Conservation (phyloP, 2,888 invertebrate genomes). For the Deilephila porcellus region DNA sequence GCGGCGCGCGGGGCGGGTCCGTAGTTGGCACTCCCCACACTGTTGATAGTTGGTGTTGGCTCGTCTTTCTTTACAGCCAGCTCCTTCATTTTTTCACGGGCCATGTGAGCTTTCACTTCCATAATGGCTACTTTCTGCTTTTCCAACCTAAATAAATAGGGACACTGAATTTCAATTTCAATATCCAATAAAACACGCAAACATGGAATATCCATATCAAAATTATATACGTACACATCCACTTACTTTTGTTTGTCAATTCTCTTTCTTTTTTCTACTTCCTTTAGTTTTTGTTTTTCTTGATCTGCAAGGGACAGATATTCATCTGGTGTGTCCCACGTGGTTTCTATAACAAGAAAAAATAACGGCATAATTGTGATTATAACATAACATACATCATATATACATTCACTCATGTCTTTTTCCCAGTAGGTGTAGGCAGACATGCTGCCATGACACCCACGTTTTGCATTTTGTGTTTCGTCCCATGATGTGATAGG, state of each 20-base stretch:
- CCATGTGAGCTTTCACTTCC: conserved; percentile 70
- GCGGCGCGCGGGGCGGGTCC: conserved; percentile 85
- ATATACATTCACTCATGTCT: too few relatives aligned
- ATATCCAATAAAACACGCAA: conserved; percentile 18
- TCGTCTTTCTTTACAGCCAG: conserved; percentile 71
- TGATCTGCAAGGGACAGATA: conserved; percentile 88
- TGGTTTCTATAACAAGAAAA: conserved; percentile 85
- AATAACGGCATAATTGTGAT: not conserved
- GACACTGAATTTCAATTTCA: too few relatives aligned
- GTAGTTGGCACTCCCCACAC: conserved; percentile 41
- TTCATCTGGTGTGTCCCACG: conserved; percentile 91
- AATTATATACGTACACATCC: not conserved
- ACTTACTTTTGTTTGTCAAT: conserved; percentile 68
- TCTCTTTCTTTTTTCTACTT: conserved; percentile 61
- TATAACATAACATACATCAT: too few relatives aligned
- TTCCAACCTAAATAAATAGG: conserved; percentile 57
- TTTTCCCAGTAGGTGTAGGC: too few relatives aligned
- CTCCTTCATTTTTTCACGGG: conserved; percentile 80
- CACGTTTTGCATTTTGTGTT: too few relatives aligned
- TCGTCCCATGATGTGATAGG: too few relatives aligned
- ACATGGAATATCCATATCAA: conserved; percentile 12
- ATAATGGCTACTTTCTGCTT: conserved; percentile 66
- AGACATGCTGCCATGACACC: too few relatives aligned
- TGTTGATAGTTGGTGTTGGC: conserved; percentile 38
- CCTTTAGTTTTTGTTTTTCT: conserved; percentile 78